phyloP scores from a whole-genome alignment of 2,113 vertebrate genomes.

The Xyrauchen texanus region DNA sequence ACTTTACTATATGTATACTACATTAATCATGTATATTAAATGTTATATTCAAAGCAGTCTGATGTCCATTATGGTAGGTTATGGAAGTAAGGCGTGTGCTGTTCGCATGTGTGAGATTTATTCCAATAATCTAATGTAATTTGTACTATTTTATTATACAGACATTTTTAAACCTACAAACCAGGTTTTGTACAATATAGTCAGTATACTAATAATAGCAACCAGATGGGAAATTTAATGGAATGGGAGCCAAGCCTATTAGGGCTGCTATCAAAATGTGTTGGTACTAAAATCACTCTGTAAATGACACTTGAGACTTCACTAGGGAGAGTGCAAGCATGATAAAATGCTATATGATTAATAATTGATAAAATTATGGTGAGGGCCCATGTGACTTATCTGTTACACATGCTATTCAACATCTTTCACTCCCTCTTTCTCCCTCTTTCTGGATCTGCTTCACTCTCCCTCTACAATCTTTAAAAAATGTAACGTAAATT shows the following conservation, averaged over 20 bases:
- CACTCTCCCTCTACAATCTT: background rate
- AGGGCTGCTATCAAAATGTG: slow-evolving; percentile 2
- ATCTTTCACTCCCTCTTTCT: background rate
- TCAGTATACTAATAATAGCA: too few relatives aligned
- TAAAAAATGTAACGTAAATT: slow-evolving; percentile 4
- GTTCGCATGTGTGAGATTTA: background rate
- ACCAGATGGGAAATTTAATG: too few relatives aligned
- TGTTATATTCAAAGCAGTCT: background rate
- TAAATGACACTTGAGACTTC: slow-evolving; percentile 9
- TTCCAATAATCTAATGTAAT: background rate
- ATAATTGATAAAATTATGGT: slow-evolving; percentile 27
- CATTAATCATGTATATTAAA: background rate
- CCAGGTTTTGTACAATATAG: too few relatives aligned
- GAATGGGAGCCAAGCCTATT: slow-evolving; percentile 11
- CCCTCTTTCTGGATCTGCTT: background rate
- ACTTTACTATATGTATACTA: background rate
- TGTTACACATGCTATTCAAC: slow-evolving; percentile 18
- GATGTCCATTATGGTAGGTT: background rate
- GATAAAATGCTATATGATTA: slow-evolving; percentile 28
- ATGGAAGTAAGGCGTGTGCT: background rate
- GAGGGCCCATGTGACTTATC: slow-evolving; percentile 7
- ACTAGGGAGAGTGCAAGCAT: background rate
- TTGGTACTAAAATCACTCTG: background rate
- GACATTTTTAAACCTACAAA: background rate
- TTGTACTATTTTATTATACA: background rate